Evolutionary conservation across 2,113 vertebrate species (phyloP), one percentile per base, ranked within the genome.

Genomic region (Sitta europaea): DNA sequence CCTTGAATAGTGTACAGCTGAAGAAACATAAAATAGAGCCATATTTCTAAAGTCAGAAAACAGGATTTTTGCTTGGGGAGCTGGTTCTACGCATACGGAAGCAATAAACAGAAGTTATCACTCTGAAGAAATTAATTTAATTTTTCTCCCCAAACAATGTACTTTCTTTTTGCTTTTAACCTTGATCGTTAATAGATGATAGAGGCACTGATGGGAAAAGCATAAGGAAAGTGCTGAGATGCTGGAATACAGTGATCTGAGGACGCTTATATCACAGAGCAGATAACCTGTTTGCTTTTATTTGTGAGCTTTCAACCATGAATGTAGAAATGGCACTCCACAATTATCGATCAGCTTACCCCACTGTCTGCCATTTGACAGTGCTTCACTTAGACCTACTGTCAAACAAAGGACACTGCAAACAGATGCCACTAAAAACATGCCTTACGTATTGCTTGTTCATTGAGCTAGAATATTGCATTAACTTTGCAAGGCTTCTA

Each of bases 251-350:
- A 80, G 48, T 66, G 74, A 93, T 95, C 79, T 93, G 80, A 86
- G 94, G 95, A 97, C 68, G 74, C 71, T 67, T 72, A 61, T 25
- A 62, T 68, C 87, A 86, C 35, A 57, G 70, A 71, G 59, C 79
- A 96, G 92, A 96, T 96, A 96, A 94, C 94, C 88, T 94, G 91
- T 93, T 97, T 96, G 95, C 95, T 96, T 94, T 92, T 96, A 90
- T 97, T 94, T 90, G 78, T 92, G 91, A 94, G 93, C 80, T 94
- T 89, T 96, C 86, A 78, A 92, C 88, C 90, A 96, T 94, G 94
- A 96, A 90, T 92, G 91, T 72, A 94, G 96, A 88, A 94, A 92
- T 87, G 90, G 78, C 93, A 77, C 78, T 90, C 94, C 53, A 36
- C 5, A 27, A 82, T 83, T 74, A 83, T 91, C 10, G 90, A 96